Base-by-base conservation (phyloP, 2,113 vertebrate species). In the Urocynchramus pylzowi region DNA sequence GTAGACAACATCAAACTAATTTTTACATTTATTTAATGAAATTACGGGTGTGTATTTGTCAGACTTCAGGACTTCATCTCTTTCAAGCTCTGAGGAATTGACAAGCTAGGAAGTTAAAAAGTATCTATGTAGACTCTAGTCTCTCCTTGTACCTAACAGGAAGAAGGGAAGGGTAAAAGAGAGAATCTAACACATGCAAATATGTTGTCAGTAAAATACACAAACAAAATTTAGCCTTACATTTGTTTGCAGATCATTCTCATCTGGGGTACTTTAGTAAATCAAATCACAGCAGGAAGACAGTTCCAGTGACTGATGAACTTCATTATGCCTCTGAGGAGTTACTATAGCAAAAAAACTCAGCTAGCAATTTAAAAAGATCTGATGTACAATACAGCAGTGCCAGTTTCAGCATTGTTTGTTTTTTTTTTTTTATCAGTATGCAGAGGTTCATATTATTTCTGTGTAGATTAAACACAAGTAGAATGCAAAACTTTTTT, bases 171-270 rank as follows among this genome's bases (percentile, higher is more conserved):
- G 37, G 52, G 47, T 60, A 70, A 74, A 65, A 83, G n/a, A 65
- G 30, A 77, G 45, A 88, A 27, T 68, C 42, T 63, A 95, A 81
- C 59, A 79, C 83, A 81, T 89, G 83, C 84, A 93, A 92, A 79
- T 77, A 92, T 70, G 41, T 83, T 84, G 73, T 89, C 90, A 89
- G 84, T 90, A 97, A 93, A 91, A 88, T 54, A 88, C 82, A 97
- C 71, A 95, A 95, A 95, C 87, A 87, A 83, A 95, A 94, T 87
- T 85, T 95, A 95, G 79, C 86, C 67, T 92, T 94, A 93, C 84
- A 94, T 97, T 97, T 97, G 92, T 96, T 95, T 97, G 94, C 79
- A 90, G 94, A 94, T 90, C 74, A 92, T 96, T 94, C 96, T 96
- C 90, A 93, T 94, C 84, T 93, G 93, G 79, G 83, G 89, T 84